phyloP scores from a whole-genome alignment of 2,113 vertebrate species.

The Reinhardtius hippoglossoides region DNA sequence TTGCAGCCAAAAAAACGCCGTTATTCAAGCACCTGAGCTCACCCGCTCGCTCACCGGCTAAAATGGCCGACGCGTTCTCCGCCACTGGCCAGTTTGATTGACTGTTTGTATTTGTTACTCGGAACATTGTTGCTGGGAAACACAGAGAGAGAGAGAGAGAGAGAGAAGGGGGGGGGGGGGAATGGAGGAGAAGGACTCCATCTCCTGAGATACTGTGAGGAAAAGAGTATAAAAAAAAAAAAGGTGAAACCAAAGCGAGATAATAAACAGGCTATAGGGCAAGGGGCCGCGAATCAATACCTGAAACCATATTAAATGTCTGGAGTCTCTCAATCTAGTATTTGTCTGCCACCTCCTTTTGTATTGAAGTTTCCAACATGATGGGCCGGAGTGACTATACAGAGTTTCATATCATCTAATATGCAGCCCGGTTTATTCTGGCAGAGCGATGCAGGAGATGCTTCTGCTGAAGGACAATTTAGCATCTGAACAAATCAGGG shows the following conservation, averaged over 20 bases:
- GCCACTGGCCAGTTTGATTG: constrained; percentile 49
- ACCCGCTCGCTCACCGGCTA: neutral
- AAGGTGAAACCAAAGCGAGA: constrained; percentile 73
- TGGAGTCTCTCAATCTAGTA: constrained; percentile 71
- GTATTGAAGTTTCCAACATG: constrained; percentile 55
- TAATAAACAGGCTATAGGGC: constrained; percentile 74
- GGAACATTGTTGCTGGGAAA: constrained; percentile 47
- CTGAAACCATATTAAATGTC: constrained; percentile 76
- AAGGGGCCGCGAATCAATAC: constrained; percentile 76
- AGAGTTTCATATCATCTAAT: constrained; percentile 6
- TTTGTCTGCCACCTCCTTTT: constrained; percentile 67
- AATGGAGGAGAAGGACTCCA: constrained; percentile 37
- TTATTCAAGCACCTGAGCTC: constrained; percentile 57
- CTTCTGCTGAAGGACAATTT: too few relatives aligned
- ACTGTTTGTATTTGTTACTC: constrained; percentile 49
- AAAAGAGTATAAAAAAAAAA: neutral
- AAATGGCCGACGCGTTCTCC: constrained; percentile 28
- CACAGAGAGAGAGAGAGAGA: constrained; percentile 6
- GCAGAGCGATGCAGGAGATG: neutral
- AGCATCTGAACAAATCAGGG: neutral
- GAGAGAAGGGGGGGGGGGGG: constrained; percentile 6
- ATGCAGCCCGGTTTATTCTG: constrained; percentile 3
- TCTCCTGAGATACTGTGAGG: constrained; percentile 53
- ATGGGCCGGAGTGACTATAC: constrained; percentile 24
- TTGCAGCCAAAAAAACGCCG: constrained; percentile 25